phyloP scores from a whole-genome alignment of 2,797 vertebrate species.

The Chelidonichthys spinosus region DNA sequence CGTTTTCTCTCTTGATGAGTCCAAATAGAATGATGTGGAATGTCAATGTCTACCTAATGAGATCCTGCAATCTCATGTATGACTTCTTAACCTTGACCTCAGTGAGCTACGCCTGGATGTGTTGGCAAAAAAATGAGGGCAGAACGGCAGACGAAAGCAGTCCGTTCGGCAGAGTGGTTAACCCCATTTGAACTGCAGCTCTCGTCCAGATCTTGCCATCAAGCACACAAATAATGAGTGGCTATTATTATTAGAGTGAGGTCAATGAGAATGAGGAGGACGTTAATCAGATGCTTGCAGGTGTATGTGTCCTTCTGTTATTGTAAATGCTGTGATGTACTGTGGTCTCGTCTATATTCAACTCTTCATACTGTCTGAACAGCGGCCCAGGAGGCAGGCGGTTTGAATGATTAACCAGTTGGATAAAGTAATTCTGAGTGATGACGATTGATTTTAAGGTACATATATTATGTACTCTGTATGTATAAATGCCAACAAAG shows the following conservation, averaged over 20 bases:
- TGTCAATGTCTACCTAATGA: slow-evolving; percentile 62
- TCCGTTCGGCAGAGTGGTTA: slow-evolving; percentile 40
- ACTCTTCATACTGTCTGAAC: too few relatives aligned
- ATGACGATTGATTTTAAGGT: too few relatives aligned
- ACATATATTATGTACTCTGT: too few relatives aligned
- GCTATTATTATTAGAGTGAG: slow-evolving; percentile 9
- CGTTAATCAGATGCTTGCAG: not conserved
- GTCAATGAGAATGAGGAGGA: slow-evolving; percentile 2
- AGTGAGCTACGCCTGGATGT: slow-evolving; percentile 11
- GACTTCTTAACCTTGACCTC: slow-evolving; percentile 56
- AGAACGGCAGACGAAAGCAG: slow-evolving; percentile 13
- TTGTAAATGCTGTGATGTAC: not conserved
- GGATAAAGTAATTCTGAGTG: too few relatives aligned
- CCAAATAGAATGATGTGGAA: slow-evolving; percentile 58
- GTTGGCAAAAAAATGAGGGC: slow-evolving; percentile 14
- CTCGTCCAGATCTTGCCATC: not conserved
- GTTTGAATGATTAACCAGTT: too few relatives aligned
- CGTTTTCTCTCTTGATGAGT: slow-evolving; percentile 51
- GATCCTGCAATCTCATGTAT: slow-evolving; percentile 46
- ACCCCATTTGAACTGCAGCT: slow-evolving; percentile 36
- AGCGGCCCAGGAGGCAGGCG: too few relatives aligned
- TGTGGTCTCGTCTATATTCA: too few relatives aligned
- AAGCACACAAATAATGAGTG: slow-evolving; percentile 11
- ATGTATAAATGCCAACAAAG: not conserved
- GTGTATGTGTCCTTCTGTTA: not conserved